Base-by-base conservation (phyloP, 2,113 vertebrate genomes). In the Toxotes jaculatrix region DNA sequence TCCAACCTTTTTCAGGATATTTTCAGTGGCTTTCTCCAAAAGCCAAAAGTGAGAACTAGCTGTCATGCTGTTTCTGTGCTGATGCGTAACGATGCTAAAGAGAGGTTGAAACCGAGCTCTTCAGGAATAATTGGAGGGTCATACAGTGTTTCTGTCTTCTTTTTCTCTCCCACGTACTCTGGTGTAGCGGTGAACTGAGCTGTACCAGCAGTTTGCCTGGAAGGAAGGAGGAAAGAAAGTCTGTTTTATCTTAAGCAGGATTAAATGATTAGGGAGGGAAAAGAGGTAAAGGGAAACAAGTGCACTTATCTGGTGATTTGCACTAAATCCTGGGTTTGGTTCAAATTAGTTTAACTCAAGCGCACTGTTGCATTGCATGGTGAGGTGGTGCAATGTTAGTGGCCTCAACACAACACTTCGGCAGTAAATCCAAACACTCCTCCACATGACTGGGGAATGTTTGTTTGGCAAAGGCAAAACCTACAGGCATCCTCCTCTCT, bases 261-360 rank as follows among this genome's bases (percentile, higher is more conserved):
- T 88, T 90, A 77, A 84, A 75, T 80, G 43, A 81, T 88, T 75
- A 72, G 59, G 53, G 67, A 77, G 69, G 65, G n/a, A 19, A 62
- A 53, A n/a, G 51, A 61, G 62, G 63, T 32, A 36, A 79, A 76
- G 55, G 49, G 67, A 82, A 90, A 42, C 47, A 82, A 88, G 34
- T 17, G 21, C 42, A 42, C 21, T 68, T 59, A 73, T 74, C 69
- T 47, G 45, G 38, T 17, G 32, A 62, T 82, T 77, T 76, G 43
- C 4, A 47, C 38, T 82, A 66, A 83, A 79, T 82, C 60, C 60
- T 7, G 36, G 53, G 45, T 65, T 79, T 77, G 14, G 55, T 79
- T 82, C 45, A 38, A 78, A 68, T 74, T 31, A 17, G 32, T 78
- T 76, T 55, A 36, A 62, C 27, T 75, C 4, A 42, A 68, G 60